Evolutionary conservation across 2,113 vertebrate genomes (phyloP), one percentile per base, ranked within the genome.

Genomic region (Hiodon alosoides): DNA sequence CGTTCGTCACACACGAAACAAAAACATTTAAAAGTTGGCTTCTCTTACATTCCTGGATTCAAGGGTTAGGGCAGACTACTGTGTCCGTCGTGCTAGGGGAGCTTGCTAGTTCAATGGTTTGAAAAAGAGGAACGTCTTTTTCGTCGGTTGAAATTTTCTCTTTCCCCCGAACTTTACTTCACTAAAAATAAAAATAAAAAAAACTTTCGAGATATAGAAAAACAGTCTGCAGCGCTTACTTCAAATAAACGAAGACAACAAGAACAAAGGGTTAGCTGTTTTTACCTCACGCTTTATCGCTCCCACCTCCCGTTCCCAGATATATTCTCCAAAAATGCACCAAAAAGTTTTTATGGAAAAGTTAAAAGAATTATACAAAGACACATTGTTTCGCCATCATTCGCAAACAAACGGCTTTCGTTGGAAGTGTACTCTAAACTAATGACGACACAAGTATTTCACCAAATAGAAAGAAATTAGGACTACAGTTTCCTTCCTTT

Each of bases 401-500:
- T 50, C 13, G 3, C 10, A 67, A 67, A 74, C 65, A 73, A 16
- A 5, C 48, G 16, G 67, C 7, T 7, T n/a, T 53, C 7, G 48
- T 5, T 53, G 55, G 47, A 77, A 73, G 48, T 5, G 71, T 48
- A 60, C 7, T 68, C 17, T 48, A 54, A 69, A 47, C n/a, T 55
- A 61, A 61, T 13, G 68, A 6, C 6, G 48, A 50, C 31, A 79
- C 82, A 82, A 57, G 68, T 5, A 46, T 46, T 48, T 7, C 4
- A 81, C 73, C 80, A 84, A 82, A 75, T 59, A 86, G 81, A 88
- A 89, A 85, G 86, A 54, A 55, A 74, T 53, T 31, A 66, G n/a
- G 13, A n/a, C 8, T 86, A 52, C 72, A 79, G 84, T 85, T 88
- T 14, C 86, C 90, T 90, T 91, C 90, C 90, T 91, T 88, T 88